Base-by-base conservation (phyloP, 2,888 invertebrate genomes). In the Caenorhabditis zanzibari region DNA sequence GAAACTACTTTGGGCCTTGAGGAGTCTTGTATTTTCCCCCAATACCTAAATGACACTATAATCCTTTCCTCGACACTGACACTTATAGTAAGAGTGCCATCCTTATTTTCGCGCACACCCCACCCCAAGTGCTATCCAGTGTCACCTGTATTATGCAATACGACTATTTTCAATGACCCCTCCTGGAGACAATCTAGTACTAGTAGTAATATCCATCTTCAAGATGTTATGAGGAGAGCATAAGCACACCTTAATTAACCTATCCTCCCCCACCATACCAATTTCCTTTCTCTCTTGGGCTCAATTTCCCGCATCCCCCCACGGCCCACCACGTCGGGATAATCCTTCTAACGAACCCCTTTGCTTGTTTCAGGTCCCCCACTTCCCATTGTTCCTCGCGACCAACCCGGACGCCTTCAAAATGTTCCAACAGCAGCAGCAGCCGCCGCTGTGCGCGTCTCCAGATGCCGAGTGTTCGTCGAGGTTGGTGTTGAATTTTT, bases 341-440 rank as follows among this genome's bases (percentile, higher is more conserved):
- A 49, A 64, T 44, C 44, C 26, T n/a, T n/a, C 38, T 32, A 73
- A 73, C 63, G 73, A 63, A 32, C 64, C 41, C 52, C 92, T 90
- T 82, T 89, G 85, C 88, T 87, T n/a, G n/a, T 80, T 85, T 72
- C 68, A 91, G 77, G 84, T 75, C 83, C 77, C 86, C n/a, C 68
- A 76, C n/a, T 76, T 86, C 44, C 82, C 81, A 47, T 69, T 85
- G 49, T 71, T 86, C 72, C 84, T 81, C 28, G 76, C n/a, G n/a
- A n/a, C 69, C 58, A 79, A 69, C 32, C 56, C 73, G 4, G 83
- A 79, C 9, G 58, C 75, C 16, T 72, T 28, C 52, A 83, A 83
- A 72, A n/a, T 83, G 66, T 58, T 82, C 71, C 41, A 68, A 10
- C 59, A 66, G 64, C 35, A 35, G 19, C 22, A 16, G 24, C 54